Conservation (phyloP, 2,888 invertebrate genomes). For the Cryptosula pallasiana region DNA sequence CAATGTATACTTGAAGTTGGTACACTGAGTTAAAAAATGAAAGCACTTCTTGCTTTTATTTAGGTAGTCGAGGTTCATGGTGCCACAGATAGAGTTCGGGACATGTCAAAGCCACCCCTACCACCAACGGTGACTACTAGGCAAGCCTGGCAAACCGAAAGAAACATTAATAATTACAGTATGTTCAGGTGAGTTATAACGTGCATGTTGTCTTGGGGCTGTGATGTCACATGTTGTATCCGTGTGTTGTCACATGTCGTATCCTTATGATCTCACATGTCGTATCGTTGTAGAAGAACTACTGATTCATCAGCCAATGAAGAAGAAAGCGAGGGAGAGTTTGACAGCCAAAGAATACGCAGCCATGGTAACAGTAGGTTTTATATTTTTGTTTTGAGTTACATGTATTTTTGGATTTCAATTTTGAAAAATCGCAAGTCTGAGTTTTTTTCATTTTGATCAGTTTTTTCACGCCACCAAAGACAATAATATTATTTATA, state of each 20-base stretch:
- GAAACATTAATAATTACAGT: slow-evolving; percentile 7
- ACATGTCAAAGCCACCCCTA: slow-evolving; percentile 31
- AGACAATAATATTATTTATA: too few relatives aligned
- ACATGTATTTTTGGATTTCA: too few relatives aligned
- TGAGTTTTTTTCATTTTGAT: too few relatives aligned
- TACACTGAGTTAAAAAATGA: too few relatives aligned
- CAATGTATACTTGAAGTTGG: too few relatives aligned
- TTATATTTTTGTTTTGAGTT: not conserved
- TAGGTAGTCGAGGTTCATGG: not conserved
- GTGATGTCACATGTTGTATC: not conserved
- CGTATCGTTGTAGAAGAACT: not conserved
- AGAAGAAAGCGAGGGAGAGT: not conserved
- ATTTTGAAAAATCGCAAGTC: too few relatives aligned
- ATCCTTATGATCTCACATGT: not conserved
- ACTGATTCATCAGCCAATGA: slow-evolving; percentile 21
- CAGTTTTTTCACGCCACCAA: too few relatives aligned
- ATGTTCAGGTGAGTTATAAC: not conserved
- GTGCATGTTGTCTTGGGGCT: too few relatives aligned
- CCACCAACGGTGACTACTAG: slow-evolving; percentile 25
- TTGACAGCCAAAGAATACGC: not conserved
- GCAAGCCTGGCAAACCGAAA: slow-evolving; percentile 5
- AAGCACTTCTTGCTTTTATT: too few relatives aligned
- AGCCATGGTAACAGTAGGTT: not conserved
- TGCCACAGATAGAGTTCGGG: slow-evolving; percentile 25
- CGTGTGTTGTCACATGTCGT: not conserved